Base-by-base conservation (phyloP, 2,113 vertebrate genomes). In the Cacatua alba region DNA sequence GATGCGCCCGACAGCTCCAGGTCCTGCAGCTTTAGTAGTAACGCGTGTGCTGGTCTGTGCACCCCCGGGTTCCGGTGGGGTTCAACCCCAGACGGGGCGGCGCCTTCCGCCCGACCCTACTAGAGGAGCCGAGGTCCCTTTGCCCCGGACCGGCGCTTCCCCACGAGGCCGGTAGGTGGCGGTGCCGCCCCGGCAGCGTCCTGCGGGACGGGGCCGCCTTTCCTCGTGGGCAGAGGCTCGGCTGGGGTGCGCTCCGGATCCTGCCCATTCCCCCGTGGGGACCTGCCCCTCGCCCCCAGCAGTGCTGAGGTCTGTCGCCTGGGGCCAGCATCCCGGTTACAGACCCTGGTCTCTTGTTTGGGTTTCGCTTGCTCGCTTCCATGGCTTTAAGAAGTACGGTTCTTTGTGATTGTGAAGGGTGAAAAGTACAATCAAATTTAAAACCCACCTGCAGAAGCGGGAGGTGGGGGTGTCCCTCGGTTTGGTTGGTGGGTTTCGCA, bases 61-160 rank as follows among this genome's bases (percentile, higher is more conserved):
- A 3, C 18, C 29, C 70, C 8, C 25, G 9, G 28, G 5, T 14
- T 33, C 55, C 21, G 1, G 41, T 29, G 21, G 11, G 31, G 37
- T 20, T 25, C 49, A 20, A 17, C 46, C 19, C 18, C 11, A 31
- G 13, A 7, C 2, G 5, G 70, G 19, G n/a, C 64, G 31, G 33
- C 41, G 19, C 29, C 52, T 44, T 41, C 43, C 18, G 7, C 9
- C 17, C 6, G 11, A 7, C 10, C 13, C 25, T 35, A 19, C 31
- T 3, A 9, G 5, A 4, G 9, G 9, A 39, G 14, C 6, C 12
- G 24, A 8, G 41, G 8, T 3, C 3, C 3, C 16, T 3, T 4
- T 5, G 31, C 41, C 16, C 12, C 19, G 31, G 20, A 13, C 43
- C 41, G 41, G 75, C 39, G 19, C 39, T 91, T 24, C 59, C 23